Evolutionary conservation across 2,797 vertebrate species (phyloP), one percentile per base, ranked within the genome.

Genomic region (Scomberomorus guttatus): DNA sequence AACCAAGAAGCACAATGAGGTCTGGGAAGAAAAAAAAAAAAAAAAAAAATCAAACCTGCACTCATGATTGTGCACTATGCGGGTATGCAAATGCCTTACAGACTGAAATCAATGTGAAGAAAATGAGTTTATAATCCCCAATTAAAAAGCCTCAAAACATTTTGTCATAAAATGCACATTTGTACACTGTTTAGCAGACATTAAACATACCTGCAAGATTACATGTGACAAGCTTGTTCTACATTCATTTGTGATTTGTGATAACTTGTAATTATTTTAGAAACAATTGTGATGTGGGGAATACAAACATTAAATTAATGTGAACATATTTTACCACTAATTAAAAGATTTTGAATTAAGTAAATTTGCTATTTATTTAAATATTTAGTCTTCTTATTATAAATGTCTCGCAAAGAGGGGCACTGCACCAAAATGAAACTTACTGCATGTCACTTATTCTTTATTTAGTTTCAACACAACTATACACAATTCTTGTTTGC

Each of bases 401-500:
- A 42, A 42, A 42, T 42, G 39, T 42, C 39, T 42, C 39, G 14
- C 39, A 13, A 4, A 42, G 12, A 13, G 39, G 12, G 39, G 3
- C 39, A 14, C 12, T 42, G 39, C 46, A 71, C 18, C 6, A 44
- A 37, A 32, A 55, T 4, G 42, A 17, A 65, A 48, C 22, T 0
- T 1, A 17, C 14, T 25, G 3, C 13, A 14, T 34, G 3, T 7
- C 48, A 44, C 10, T 24, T 34, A 13, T 58, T 42, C 18, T 87
- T 89, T 88, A 86, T 86, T 90, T 61, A 52, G 8, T 62, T 77
- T 82, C 56, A 80, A 27, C 57, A 82, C 73, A 83, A 20, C 29
- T 69, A 5, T 42, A 81, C 69, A 82, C 63, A 79, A 34, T 17
- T 5, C 55, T 57, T 54, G 32, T 72, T 77, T 69, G 18, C 44